Percentiles rank a stretch among this genome's conserved stretches.
These are phyloP conservation scores for Panopea generosa DNA, from an alignment of 2,888 invertebrate species.

Conservation along the genomic window DNA sequence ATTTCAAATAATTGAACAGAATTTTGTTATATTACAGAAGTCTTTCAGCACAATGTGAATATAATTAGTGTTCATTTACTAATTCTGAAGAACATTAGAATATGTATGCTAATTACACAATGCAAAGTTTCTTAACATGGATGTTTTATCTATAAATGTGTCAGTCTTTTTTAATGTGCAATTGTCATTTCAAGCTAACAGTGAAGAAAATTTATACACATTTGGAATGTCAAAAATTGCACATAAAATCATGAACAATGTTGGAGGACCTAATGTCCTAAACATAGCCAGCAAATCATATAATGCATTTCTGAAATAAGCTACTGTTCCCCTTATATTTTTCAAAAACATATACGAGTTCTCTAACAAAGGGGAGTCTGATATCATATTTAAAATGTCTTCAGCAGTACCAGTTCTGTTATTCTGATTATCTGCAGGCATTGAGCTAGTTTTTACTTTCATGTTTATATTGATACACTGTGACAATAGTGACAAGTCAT, in stretches of 20 bases:
- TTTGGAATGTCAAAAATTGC: background rate
- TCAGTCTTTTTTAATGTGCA: slow-evolving; percentile 3
- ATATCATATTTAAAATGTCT: too few species aligned
- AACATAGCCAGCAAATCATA: too few species aligned
- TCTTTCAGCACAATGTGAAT: background rate
- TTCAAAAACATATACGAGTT: too few species aligned
- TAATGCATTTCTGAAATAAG: too few species aligned
- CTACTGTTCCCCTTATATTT: too few species aligned
- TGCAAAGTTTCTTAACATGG: slow-evolving; percentile 3
- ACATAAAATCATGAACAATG: background rate
- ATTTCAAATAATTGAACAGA: slow-evolving; percentile 3
- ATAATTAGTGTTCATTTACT: slow-evolving; percentile 2
- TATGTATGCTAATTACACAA: slow-evolving; percentile 2
- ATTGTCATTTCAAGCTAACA: slow-evolving; percentile 1
- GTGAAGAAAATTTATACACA: background rate
- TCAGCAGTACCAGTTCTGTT: too few species aligned
- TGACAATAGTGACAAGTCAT: too few species aligned
- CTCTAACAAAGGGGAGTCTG: too few species aligned
- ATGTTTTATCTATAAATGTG: background rate
- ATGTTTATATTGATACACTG: too few species aligned
- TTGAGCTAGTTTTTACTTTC: too few species aligned
- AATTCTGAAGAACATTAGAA: background rate
- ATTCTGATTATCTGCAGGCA: too few species aligned
- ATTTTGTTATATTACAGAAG: slow-evolving; percentile 1
- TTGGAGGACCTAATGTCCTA: too few species aligned